Evolutionary conservation across 2,888 invertebrate species (phyloP), one percentile per base, ranked within the genome.

Genomic region (Charanyca ferruginea): DNA sequence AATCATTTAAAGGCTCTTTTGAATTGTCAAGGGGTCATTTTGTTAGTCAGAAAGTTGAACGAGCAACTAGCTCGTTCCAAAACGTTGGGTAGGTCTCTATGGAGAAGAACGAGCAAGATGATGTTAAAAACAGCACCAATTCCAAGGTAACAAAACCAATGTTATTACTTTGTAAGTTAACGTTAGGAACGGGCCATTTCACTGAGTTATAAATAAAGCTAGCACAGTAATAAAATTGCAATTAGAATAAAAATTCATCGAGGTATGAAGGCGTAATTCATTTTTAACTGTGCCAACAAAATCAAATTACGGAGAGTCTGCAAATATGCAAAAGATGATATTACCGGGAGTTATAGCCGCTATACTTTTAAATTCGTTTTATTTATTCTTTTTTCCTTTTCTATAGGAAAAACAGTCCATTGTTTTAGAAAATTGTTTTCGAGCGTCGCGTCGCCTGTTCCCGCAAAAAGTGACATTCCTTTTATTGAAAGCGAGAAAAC

Each of bases 401-500:
- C 9, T 35, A 44, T 44, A 42, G 23, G 8, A 58, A 66, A 69
- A 66, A 57, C 41, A 45, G 47, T 2, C 57, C 28, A 45, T 72
- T 74, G 77, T 74, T 57, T 74, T 77, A 45, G 35, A 53, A 45
- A 66, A 72, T 72, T 45, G 66, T 66, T 72, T 66, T 58, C 44
- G 20, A 65, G 53, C 35, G 23, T 28, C 65, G 45, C 76, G 22
- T 41, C 47, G 47, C 48, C 42, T 35, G 47, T 16, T 42, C 45
- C 45, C 49, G 52, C 65, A 58, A 61, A 64, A 72, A 60, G 65
- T 63, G 75, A 48, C 74, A 67, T 71, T 66, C 49, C 23, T 57
- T 73, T 79, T 68, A 79, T 78, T 65, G 74, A 71, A 80, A 63
- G n/a, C 44, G 54, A 64, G 49, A 70, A 59, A 66, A 72, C 60